Conservation (phyloP, 64 coral and sea anemone species). For the Astreopora myriophthalma region DNA sequence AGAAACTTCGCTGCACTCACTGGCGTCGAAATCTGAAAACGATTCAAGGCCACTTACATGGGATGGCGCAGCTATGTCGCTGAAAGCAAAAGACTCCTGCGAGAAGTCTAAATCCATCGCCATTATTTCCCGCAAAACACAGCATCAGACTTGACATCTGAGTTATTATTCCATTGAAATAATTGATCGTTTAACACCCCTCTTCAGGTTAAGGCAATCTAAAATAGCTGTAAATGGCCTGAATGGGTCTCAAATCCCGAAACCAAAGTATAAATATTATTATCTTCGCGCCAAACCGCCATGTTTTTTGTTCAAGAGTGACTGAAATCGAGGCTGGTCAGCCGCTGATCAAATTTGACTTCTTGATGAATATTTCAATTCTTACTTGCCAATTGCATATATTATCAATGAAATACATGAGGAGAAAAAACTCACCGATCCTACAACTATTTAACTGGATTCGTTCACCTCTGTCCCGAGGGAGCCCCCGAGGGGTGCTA, state of each 20-base stretch:
- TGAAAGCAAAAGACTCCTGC: constrained; percentile 86
- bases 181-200: not conserved
- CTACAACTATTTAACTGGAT: too few relatives aligned
- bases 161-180: not conserved
- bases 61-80: constrained; percentile 76
- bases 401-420: not conserved
- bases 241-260: not conserved
- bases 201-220: not conserved
- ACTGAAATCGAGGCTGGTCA: constrained; percentile 8
- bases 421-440: not conserved
- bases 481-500: too few relatives aligned
- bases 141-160: not conserved
- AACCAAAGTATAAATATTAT: not conserved
- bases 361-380: not conserved
- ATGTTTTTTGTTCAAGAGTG: constrained; percentile 32
- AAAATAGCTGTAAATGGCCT: not conserved
- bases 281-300: constrained; percentile 50
- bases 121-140: not conserved
- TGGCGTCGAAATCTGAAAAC: constrained; percentile 90
- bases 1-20: constrained; percentile 41
- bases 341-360: constrained; percentile 1
- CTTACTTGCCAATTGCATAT: not conserved
- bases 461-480: too few relatives aligned
- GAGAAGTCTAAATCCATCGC: constrained; percentile 85
- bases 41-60: constrained; percentile 89